Evolutionary conservation across 2,113 vertebrate species (phyloP), one percentile per base, ranked within the genome.

Genomic region (Amia ocellicauda): DNA sequence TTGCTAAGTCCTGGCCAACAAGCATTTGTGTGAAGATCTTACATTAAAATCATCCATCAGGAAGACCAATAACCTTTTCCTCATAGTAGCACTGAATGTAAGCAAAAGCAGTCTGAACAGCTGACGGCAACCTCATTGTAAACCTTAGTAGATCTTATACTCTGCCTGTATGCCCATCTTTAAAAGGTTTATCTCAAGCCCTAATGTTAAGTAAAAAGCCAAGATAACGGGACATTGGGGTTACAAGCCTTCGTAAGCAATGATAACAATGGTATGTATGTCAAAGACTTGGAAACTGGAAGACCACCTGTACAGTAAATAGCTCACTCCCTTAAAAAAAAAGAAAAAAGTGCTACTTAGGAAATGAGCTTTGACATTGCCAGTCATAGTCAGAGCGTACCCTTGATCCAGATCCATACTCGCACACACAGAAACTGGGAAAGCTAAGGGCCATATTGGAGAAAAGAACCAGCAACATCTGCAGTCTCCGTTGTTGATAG

Each of bases 401-500:
- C 77, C 83, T 80, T 82, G 83, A 84, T 85, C 78, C 78, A 74
- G 78, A 82, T 77, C 79, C 80, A 55, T 31, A 45, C 57, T 45
- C 36, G 29, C 57, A 53, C 29, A 63, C 51, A 57, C 22, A 28
- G 29, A 55, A 55, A 67, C 41, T 40, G 66, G 66, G 70, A 78
- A 81, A 82, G 82, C 86, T 83, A 64, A 79, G 79, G 85, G 85
- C 85, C 80, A 83, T 80, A 77, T 81, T 87, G 82, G 85, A 85
- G 84, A 84, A 74, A 82, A 78, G 81, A 81, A 78, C 77, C 80
- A 49, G 85, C 82, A 89, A 89, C 88, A 89, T 88, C 87, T 90
- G 88, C 86, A 88, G 83, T 78, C 84, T 87, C 79, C 74, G 85
- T 79, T 85, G 85, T 87, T 81, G 85, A 88, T 85, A 88, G 84